Evolutionary conservation across 1,140 invertebrate species (phyloP), one percentile per base, ranked within the genome.

Genomic region (Chymomyza costata): DNA sequence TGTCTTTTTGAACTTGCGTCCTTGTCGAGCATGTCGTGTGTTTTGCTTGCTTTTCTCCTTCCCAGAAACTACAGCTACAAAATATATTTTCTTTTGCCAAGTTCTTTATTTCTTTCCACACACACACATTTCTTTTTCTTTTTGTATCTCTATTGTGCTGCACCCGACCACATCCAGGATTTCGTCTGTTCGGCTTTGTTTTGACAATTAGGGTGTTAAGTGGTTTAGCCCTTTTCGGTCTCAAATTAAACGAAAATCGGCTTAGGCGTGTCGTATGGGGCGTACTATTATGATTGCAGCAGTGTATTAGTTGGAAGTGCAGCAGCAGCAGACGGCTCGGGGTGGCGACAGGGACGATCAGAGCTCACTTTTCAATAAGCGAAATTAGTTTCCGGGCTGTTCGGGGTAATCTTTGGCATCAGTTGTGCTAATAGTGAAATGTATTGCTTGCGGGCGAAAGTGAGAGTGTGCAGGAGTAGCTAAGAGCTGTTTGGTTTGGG

Each of bases 171-270:
- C n/a, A n/a, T n/a, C n/a, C n/a, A n/a, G n/a, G n/a, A n/a, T 65
- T 55, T 76, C 62, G 56, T 73, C 55, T 74, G 38, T 57, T 19
- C 38, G 41, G 60, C 34, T 76, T 66, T 82, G 76, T 82, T 82
- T 82, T 82, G 76, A 82, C 76, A 82, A 82, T 82, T 82, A 82
- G 76, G 70, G 76, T 82, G 76, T 82, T 82, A 82, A 82, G 76
- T 82, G 76, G 76, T 82, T 71, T 76, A 81, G 65, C 74, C 76
- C 65, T 78, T 78, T 43, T 64, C 11, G 43, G 62, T 71, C 54
- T 78, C 73, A 71, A 78, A 80, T 78, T 71, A 80, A 71, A 68
- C 70, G 71, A 50, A 66, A 74, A 74, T 74, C 70, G 71, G 71
- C 66, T 78, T 80, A 80, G 70, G 65, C 54, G 48, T 74, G 65